phyloP scores from a whole-genome alignment of 2,113 vertebrate species.

The Actenoides hombroni region DNA sequence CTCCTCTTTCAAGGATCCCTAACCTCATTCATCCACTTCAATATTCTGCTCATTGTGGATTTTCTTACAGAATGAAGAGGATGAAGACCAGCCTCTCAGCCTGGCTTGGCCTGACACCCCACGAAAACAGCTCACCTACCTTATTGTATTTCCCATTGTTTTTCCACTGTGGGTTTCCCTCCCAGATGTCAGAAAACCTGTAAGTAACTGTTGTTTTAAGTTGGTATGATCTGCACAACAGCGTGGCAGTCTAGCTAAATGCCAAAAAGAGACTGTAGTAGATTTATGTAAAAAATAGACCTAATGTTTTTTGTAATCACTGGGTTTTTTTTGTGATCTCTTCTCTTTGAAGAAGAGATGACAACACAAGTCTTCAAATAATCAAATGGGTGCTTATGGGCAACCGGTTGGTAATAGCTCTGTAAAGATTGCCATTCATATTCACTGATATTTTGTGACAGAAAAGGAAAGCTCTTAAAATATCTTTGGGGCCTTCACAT shows the following conservation, averaged over 20 bases:
- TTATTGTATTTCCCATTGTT: constrained; percentile 89
- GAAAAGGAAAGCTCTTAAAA: not conserved
- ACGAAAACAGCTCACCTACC: constrained; percentile 87
- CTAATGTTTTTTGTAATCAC: not conserved
- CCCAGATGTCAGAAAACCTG: constrained; percentile 92
- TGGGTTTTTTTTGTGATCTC: not conserved
- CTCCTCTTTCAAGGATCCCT: not conserved
- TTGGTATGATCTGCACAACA: not conserved
- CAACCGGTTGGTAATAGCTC: not conserved
- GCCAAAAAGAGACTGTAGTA: not conserved
- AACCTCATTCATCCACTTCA: not conserved
- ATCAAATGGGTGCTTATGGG: not conserved
- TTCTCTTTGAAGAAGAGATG: not conserved
- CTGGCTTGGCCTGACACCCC: constrained; percentile 89
- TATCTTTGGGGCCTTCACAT: not conserved
- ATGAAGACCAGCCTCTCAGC: constrained; percentile 91
- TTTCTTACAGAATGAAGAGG: constrained; percentile 78
- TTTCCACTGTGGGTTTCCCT: constrained; percentile 91
- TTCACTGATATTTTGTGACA: not conserved
- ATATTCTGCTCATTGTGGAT: not conserved
- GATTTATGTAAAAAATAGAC: not conserved
- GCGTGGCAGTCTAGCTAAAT: not conserved
- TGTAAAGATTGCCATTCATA: not conserved
- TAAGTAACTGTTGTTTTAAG: constrained; percentile 64
- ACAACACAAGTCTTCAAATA: not conserved